A percentile compares a stretch with the other conserved stretches of the same genome.
These are phyloP conservation scores for Zootermopsis nevadensis DNA, from an alignment of 2,888 invertebrate species.

Conservation along the genomic window DNA sequence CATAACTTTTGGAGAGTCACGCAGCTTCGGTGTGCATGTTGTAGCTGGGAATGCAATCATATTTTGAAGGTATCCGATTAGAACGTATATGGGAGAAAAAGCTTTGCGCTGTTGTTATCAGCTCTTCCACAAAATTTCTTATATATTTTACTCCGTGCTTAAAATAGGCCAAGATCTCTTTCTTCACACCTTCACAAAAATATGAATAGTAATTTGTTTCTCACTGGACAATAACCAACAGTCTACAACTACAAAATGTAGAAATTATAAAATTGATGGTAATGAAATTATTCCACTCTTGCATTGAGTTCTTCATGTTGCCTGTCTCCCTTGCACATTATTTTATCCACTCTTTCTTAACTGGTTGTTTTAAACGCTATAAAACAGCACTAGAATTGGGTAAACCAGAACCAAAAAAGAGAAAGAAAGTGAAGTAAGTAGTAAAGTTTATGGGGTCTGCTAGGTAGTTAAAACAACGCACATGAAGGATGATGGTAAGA, in stretches of 20 bases:
- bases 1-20: too few species aligned
- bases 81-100: too few species aligned
- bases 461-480: constrained; percentile 12
- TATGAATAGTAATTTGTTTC: background rate
- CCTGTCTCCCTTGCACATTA: background rate
- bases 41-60: too few species aligned
- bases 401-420: background rate
- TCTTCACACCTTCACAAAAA: background rate
- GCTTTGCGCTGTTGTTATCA: too few species aligned
- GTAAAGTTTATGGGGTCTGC: constrained; percentile 25
- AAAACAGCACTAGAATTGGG: constrained; percentile 23
- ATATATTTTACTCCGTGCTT: too few species aligned
- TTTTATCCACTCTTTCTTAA: background rate
- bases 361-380: constrained; percentile 3
- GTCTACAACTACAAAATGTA: too few species aligned
- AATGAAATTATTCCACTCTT: background rate
- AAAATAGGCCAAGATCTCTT: background rate
- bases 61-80: too few species aligned
- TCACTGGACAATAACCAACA: too few species aligned
- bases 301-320: background rate
- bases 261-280: background rate
- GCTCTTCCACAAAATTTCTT: too few species aligned
- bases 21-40: too few species aligned
- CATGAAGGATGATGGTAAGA: background rate
- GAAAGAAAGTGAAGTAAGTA: background rate